These are phyloP conservation scores for Listronotus oregonensis DNA, from an alignment of 1,140 invertebrate species.

Conservation along the genomic window DNA sequence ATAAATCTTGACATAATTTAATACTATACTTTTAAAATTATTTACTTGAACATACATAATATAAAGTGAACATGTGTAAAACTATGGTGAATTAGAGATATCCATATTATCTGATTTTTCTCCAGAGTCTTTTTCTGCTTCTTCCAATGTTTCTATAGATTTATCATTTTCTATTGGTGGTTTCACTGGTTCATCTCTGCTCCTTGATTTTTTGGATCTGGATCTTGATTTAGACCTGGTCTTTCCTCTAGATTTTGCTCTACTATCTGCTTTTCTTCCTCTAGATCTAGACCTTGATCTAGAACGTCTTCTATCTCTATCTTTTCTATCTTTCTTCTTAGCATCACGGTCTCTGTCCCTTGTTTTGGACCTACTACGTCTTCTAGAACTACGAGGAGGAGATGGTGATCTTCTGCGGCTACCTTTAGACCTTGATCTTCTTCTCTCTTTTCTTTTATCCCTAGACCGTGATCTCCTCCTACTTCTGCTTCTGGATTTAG, in stretches of 20 bases:
- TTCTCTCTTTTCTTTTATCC: constrained; percentile 56
- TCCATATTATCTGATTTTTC: constrained; percentile 66
- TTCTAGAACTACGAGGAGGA: constrained; percentile 36
- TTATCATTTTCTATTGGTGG: constrained; percentile 37
- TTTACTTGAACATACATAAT: neutral
- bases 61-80: neutral
- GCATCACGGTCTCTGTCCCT: constrained; percentile 43
- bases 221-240: constrained; percentile 21
- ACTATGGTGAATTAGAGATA: constrained; percentile 59
- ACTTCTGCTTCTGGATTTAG: constrained; percentile 54
- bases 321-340: constrained; percentile 48
- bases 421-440: constrained; percentile 56
- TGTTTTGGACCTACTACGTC: constrained; percentile 41
- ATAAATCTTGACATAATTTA: neutral
- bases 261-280: constrained; percentile 14
- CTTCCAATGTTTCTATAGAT: constrained; percentile 8
- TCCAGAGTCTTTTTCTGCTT: constrained; percentile 53
- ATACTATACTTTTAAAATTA: neutral
- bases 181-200: constrained; percentile 54
- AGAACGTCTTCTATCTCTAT: constrained; percentile 39
- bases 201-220: constrained; percentile 58
- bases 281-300: constrained; percentile 46
- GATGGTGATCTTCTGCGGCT: constrained; percentile 38
- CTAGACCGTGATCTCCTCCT: constrained; percentile 55
- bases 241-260: constrained; percentile 15